Base-by-base conservation (phyloP, 2,113 vertebrate genomes). In the Scalopus aquaticus region DNA sequence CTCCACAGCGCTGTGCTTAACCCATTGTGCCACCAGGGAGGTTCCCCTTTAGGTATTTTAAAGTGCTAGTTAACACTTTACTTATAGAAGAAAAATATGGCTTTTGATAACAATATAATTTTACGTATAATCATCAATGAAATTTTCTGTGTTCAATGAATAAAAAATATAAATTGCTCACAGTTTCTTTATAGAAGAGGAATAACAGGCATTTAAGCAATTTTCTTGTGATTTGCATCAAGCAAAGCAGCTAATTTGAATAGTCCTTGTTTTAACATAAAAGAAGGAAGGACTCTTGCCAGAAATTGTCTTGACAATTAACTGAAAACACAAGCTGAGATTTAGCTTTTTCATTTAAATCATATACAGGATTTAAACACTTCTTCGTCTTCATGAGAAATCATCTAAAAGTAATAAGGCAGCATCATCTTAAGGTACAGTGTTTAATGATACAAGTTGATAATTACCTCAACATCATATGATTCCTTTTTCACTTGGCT, bases 191-290 rank as follows among this genome's bases (percentile, higher is more conserved):
- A 4, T 42, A 78, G 32, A 81, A 9, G 12, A 77, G 15, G 19
- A 58, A 62, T 56, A 32, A 12, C 90, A n/a, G 35, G 95, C 80
- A 56, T 87, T 37, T 72, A 65, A 67, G 35, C 9, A 90, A 74
- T 90, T 79, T 91, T 12, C 22, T 93, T 13, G 51, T 82, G 15
- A 92, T 83, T 84, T 90, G 30, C 12, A 58, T 69, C 37, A 92
- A 95, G 54, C 8, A 46, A 70, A 26, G 28, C 64, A 90, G 32
- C 9, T 88, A 92, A 87, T 76, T 15, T 92, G 35, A 87, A 88
- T 32, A 30, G 5, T 65, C 92, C 16, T 44, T 35, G 28, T 46
- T n/a, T 92, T 79, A 90, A 72, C 46, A 42, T 49, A 51, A 72
- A 74, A 69, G 46, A 58, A 73, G 60, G 39, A 60, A 89, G 22